These are phyloP conservation scores for Malaclemys terrapin DNA, from an alignment of 2,113 vertebrate species.

Conservation along the genomic window DNA sequence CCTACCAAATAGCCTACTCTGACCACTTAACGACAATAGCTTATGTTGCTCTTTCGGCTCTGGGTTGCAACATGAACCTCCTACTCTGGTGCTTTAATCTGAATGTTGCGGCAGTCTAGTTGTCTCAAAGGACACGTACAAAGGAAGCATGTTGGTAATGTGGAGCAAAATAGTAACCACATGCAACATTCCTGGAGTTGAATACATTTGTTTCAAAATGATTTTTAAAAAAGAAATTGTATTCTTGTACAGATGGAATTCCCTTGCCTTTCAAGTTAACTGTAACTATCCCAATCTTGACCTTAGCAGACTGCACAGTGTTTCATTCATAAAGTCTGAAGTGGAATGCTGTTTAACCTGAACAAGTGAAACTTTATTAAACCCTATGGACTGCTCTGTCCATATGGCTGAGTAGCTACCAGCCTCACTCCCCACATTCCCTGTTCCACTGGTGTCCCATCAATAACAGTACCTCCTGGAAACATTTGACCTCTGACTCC, in stretches of 20 bases:
- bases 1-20: neutral
- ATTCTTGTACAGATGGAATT: neutral
- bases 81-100: constrained; percentile 22
- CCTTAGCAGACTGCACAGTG: neutral
- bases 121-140: constrained; percentile 15
- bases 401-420: neutral
- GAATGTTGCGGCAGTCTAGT: neutral
- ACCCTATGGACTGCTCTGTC: neutral
- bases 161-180: constrained; percentile 13
- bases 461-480: too few species aligned
- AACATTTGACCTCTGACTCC: too few species aligned
- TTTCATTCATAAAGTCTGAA: neutral
- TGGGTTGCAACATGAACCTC: neutral
- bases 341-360: neutral
- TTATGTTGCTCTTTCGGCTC: neutral
- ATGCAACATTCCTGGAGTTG: constrained; percentile 2
- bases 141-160: neutral
- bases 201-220: constrained; percentile 16
- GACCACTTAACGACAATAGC: neutral
- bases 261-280: neutral
- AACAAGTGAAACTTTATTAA: neutral
- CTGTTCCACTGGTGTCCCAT: neutral
- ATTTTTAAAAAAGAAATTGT: neutral
- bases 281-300: neutral
- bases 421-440: neutral